Evolutionary conservation across 2,797 vertebrate species (phyloP), one percentile per base, ranked within the genome.

Genomic region (Serranus cabrilla): DNA sequence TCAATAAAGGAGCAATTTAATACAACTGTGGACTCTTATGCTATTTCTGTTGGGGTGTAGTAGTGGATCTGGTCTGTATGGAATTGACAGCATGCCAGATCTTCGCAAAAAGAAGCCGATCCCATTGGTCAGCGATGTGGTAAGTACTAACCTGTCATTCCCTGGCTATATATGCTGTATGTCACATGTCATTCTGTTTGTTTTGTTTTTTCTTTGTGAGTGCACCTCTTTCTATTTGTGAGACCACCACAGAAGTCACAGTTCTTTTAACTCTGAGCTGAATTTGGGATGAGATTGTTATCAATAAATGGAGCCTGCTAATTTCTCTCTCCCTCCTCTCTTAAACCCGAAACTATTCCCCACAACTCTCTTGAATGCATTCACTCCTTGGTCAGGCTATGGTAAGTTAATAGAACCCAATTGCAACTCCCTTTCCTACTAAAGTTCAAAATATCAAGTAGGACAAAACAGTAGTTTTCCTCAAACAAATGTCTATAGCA

Each of bases 51-150:
- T 37, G n/a, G 58, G 90, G 64, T 72, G 25, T 80, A 99, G 97
- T 85, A 94, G 96, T 45, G 97, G 94, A 25, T 96, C 97, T 74
- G 97, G 97, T 52, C 95, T 99, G 76, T 99, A 97, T 91, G 98
- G 98, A 78, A 99, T 99, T 1, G 98, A 99, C 85, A 99, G 98
- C 90, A 99, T 99, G 98, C 98, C 98, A 0, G 97, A 99, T 84
- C 93, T 99, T 43, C 98, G 97, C 56, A 99, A 97, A 92, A 98
- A 96, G 95, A 99, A 98, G 83, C 96, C 97, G 3, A 94, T 99
- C 76, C 95, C 98, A 0, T 93, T 99, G 91, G 98, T 99, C 93
- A 99, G 98, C 89, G 98, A 99, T 75, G 94, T 99, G 98, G 98
- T 99, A 88, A 97, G 98, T 96, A 42, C 55, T 13, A 20, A 71